Evolutionary conservation across 2,113 vertebrate genomes (phyloP).

Genomic region (Tauraco erythrolophus): DNA sequence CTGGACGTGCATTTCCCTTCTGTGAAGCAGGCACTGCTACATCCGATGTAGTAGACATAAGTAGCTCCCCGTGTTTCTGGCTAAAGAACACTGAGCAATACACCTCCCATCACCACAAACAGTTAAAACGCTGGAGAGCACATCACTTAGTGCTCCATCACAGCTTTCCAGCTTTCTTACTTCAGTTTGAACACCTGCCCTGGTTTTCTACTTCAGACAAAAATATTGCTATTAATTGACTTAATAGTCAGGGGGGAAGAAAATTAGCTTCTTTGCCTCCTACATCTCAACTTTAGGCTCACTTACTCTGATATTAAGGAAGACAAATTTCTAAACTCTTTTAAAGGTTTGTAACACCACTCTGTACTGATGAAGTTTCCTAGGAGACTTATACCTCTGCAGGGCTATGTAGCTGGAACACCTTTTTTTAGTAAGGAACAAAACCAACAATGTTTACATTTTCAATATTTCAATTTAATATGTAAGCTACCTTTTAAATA

Average conservation of each 20-base stretch:
- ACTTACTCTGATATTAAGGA: not conserved
- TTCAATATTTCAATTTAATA: not conserved
- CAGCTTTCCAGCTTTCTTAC: not conserved
- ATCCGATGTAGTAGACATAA: fast-evolving
- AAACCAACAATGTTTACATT: not conserved
- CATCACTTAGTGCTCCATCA: not conserved
- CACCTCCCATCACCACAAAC: not conserved
- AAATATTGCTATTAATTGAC: not conserved
- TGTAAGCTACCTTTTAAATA: not conserved
- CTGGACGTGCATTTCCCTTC: not conserved
- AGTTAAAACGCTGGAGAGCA: not conserved
- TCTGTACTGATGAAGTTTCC: not conserved
- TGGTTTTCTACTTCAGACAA: not conserved
- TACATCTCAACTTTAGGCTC: not conserved
- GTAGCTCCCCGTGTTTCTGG: not conserved
- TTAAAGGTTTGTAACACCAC: not conserved
- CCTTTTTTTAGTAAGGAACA: not conserved
- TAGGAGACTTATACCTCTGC: not conserved
- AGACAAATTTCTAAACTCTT: not conserved
- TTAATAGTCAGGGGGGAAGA: not conserved
- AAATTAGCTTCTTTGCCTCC: not conserved
- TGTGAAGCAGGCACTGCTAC: not conserved
- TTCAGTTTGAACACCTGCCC: not conserved
- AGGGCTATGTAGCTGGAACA: not conserved
- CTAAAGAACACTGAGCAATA: not conserved